Percentiles rank a stretch among this genome's conserved stretches.
Evolutionary conservation across 2,113 vertebrate species (phyloP).

Genomic region (Etheostoma cragini): DNA sequence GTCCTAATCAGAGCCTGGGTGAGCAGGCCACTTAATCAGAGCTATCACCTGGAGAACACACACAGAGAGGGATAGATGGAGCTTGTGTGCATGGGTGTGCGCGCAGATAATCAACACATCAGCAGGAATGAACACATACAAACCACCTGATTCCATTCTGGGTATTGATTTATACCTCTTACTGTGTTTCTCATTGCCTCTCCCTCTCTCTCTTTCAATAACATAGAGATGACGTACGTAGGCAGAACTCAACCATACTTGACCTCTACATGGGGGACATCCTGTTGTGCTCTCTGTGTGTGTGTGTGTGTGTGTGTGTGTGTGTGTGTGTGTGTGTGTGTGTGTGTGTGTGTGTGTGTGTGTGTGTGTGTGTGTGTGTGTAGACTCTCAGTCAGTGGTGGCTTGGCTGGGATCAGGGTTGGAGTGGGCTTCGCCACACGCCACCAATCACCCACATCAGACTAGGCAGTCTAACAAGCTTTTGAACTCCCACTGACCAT

Average conservation of each 20-base stretch:
- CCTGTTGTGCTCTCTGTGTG: slow-evolving; percentile 34
- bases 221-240: slow-evolving; percentile 53
- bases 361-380: slow-evolving; percentile 35
- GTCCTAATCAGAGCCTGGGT: slow-evolving; percentile 74
- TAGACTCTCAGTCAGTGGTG: slow-evolving; percentile 46
- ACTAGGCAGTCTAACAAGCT: slow-evolving; percentile 43
- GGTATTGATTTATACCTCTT: slow-evolving; percentile 70
- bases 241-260: slow-evolving; percentile 54
- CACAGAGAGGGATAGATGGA: slow-evolving; percentile 27
- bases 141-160: slow-evolving; percentile 60
- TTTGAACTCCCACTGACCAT: slow-evolving; percentile 48
- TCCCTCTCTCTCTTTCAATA: slow-evolving; percentile 25
- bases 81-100: slow-evolving; percentile 11
- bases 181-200: slow-evolving; percentile 31
- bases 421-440: slow-evolving; percentile 66
- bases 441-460: slow-evolving; percentile 70
- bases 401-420: slow-evolving; percentile 62
- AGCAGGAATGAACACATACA: slow-evolving; percentile 73
- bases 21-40: slow-evolving; percentile 80
- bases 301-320: slow-evolving; percentile 34
- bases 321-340: slow-evolving; percentile 31
- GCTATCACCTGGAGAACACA: slow-evolving; percentile 65
- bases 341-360: slow-evolving; percentile 32
- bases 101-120: slow-evolving; percentile 80
- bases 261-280: slow-evolving; percentile 61